Evolutionary conservation across 2,113 vertebrate genomes (phyloP).

Genomic region (Pampusana beccarii): DNA sequence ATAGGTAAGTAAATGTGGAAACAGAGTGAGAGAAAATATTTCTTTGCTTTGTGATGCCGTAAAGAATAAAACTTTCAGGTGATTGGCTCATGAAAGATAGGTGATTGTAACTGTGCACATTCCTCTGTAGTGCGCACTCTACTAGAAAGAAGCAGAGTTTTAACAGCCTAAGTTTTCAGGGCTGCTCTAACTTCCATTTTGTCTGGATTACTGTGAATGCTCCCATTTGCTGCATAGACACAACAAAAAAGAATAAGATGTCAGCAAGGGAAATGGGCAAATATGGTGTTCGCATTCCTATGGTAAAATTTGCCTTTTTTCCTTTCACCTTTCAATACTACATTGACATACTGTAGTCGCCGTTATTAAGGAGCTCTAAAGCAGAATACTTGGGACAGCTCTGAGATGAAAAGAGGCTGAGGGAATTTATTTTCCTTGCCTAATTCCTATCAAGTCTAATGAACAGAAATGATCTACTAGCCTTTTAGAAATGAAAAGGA

Average conservation of each 20-base stretch:
- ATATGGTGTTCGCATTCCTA: neutral
- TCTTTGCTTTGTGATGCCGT: constrained; percentile 42
- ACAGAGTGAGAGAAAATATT: constrained; percentile 27
- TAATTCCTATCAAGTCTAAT: constrained; percentile 70
- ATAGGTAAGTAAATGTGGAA: constrained; percentile 40
- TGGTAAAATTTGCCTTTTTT: neutral
- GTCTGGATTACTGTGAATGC: constrained; percentile 18
- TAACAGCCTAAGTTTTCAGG: constrained; percentile 30
- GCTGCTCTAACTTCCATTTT: constrained; percentile 11
- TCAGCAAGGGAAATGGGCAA: constrained; percentile 32
- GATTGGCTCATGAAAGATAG: constrained; percentile 50
- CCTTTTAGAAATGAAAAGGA: constrained; percentile 28
- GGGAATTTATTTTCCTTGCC: constrained; percentile 48
- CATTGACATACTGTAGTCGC: neutral
- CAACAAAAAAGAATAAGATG: constrained; percentile 36
- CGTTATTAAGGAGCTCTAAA: constrained; percentile 26
- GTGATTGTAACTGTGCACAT: neutral
- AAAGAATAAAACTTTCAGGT: neutral
- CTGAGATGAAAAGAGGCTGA: constrained; percentile 7
- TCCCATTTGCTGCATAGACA: neutral
- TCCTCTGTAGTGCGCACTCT: constrained; percentile 2
- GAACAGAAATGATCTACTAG: constrained; percentile 54
- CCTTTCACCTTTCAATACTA: neutral
- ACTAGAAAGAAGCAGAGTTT: neutral
- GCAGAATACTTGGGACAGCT: neutral